Conservation (phyloP, 35 echinoderm and acorn worm species). For the Acanthaster planci region DNA sequence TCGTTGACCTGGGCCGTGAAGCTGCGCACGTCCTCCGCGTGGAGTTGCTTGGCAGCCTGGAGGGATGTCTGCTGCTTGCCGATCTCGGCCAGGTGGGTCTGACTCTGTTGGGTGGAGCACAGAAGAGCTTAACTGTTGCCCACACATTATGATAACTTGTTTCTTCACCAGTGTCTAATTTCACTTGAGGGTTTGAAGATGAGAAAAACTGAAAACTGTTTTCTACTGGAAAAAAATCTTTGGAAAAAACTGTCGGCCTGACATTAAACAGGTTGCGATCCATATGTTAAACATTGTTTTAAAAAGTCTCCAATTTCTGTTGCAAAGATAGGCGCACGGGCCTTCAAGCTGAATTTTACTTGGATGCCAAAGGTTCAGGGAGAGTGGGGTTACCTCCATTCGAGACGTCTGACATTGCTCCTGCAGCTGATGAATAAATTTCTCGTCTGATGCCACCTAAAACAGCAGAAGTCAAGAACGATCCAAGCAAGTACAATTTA, state of each 20-base stretch:
- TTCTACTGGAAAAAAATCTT: too few relatives aligned
- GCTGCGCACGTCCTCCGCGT: conserved; percentile 38
- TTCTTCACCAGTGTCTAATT: not conserved
- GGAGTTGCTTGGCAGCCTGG: conserved; percentile 32
- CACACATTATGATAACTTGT: not conserved
- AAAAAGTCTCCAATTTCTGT: too few relatives aligned
- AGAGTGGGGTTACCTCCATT: conserved; percentile 89
- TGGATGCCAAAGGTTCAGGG: not conserved
- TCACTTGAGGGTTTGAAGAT: not conserved
- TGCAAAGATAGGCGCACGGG: too few relatives aligned
- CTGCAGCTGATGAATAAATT: conserved; percentile 61
- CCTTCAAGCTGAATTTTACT: too few relatives aligned
- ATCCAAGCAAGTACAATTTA: too few relatives aligned
- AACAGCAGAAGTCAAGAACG: not conserved
- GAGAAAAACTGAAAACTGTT: not conserved
- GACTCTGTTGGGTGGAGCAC: conserved; percentile 34
- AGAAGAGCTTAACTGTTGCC: not conserved
- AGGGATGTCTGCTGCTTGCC: conserved; percentile 29
- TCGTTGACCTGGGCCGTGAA: conserved; percentile 29
- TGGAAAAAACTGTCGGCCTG: too few relatives aligned
- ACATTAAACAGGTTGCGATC: too few relatives aligned
- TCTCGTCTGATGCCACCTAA: conserved; percentile 64
- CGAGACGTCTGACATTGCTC: conserved; percentile 44
- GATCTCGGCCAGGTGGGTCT: conserved; percentile 41
- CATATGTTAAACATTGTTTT: too few relatives aligned